Evolutionary conservation across 1,140 invertebrate genomes (phyloP).

Genomic region (Aphis craccivora): DNA sequence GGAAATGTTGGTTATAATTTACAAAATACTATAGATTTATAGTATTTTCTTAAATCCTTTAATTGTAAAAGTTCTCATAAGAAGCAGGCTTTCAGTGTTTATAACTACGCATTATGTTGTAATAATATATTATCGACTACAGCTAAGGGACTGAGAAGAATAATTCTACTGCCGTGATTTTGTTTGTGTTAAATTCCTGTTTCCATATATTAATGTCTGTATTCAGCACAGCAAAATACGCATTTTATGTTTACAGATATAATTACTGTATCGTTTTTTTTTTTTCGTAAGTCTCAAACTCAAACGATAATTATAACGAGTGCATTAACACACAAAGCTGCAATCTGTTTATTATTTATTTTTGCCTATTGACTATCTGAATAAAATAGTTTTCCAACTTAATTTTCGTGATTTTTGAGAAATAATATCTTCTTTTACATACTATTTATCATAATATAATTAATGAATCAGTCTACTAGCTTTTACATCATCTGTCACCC

Average conservation of each 20-base stretch:
- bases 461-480: not conserved
- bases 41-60: not conserved
- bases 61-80: not conserved
- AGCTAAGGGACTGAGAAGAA: not conserved
- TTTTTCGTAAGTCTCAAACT: too few relatives aligned
- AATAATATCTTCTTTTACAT: not conserved
- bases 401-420: not conserved
- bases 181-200: not conserved
- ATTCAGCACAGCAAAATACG: too few relatives aligned
- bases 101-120: not conserved
- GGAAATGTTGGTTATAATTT: too few relatives aligned
- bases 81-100: not conserved
- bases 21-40: not conserved
- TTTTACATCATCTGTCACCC: not conserved
- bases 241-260: not conserved
- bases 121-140: not conserved
- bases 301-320: too few relatives aligned
- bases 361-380: not conserved
- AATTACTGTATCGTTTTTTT: not conserved
- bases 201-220: too few relatives aligned
- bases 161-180: not conserved
- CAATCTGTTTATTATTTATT: not conserved
- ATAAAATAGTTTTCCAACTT: not conserved
- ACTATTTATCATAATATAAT: not conserved
- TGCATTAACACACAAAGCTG: not conserved